Evolutionary conservation across 2,888 invertebrate genomes (phyloP).

Genomic region (Lepidochrysops patricia): DNA sequence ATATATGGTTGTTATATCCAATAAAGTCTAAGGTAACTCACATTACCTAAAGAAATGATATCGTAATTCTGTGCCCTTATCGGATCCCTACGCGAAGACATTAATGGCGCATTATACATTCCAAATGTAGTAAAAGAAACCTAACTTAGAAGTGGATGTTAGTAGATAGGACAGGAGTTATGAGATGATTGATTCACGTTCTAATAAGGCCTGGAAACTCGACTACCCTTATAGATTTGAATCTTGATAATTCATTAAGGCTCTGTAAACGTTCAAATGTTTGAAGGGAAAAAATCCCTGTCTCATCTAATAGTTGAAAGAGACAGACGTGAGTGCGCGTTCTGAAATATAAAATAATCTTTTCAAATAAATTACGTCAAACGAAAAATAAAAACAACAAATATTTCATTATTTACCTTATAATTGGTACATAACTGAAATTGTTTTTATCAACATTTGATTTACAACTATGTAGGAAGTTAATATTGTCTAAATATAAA

Average conservation of each 20-base stretch:
- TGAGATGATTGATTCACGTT: slow-evolving; percentile 8
- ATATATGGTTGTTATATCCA: not conserved
- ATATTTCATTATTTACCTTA: too few species aligned
- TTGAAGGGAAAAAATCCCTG: too few species aligned
- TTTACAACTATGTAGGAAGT: too few species aligned
- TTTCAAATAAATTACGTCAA: too few species aligned
- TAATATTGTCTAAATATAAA: too few species aligned
- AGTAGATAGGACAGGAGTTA: slow-evolving; percentile 2
- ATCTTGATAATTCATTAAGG: slow-evolving; percentile 32
- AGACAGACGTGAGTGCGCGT: too few species aligned
- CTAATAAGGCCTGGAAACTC: slow-evolving; percentile 9
- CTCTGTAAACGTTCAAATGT: too few species aligned
- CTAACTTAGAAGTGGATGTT: slow-evolving; percentile 4
- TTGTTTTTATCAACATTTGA: too few species aligned
- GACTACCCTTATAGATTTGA: slow-evolving; percentile 25
- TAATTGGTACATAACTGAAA: too few species aligned
- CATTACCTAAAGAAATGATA: not conserved
- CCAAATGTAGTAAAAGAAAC: not conserved
- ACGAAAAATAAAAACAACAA: too few species aligned
- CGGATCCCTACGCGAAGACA: not conserved
- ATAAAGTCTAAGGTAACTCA: not conserved
- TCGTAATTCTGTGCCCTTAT: slow-evolving; percentile 5
- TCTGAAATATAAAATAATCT: too few species aligned
- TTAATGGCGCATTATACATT: not conserved
- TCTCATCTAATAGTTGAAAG: too few species aligned